phyloP scores from a whole-genome alignment of 2,888 invertebrate genomes.

The Rhagium mordax region DNA sequence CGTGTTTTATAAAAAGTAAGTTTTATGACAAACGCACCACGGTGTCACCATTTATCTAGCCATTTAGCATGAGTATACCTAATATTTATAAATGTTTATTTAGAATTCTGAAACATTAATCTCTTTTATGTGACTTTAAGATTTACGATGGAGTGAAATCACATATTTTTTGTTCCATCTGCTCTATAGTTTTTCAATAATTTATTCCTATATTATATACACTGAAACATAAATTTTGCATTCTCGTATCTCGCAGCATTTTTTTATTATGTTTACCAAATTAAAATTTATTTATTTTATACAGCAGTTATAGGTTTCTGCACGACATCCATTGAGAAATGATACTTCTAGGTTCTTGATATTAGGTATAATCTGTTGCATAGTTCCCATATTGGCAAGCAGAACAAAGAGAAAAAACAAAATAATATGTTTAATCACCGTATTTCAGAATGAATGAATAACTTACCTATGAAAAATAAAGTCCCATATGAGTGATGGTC shows the following conservation, averaged over 20 bases:
- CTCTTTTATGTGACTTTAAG: background rate
- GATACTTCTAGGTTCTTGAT: too few relatives aligned
- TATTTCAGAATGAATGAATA: too few relatives aligned
- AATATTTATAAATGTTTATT: conserved; percentile 4
- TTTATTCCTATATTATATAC: background rate
- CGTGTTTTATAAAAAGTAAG: background rate
- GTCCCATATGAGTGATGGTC: too few relatives aligned
- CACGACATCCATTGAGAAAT: too few relatives aligned
- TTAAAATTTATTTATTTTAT: too few relatives aligned
- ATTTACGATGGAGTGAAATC: background rate
- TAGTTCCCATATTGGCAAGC: too few relatives aligned
- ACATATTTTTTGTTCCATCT: background rate
- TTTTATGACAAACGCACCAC: background rate
- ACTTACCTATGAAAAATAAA: too few relatives aligned
- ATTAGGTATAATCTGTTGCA: too few relatives aligned
- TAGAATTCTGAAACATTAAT: background rate
- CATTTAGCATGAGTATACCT: background rate
- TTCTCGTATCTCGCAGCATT: background rate
- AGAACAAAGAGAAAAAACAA: too few relatives aligned
- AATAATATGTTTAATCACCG: too few relatives aligned
- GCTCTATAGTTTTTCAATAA: conserved; percentile 2
- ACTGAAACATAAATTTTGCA: background rate
- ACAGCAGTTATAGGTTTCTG: too few relatives aligned
- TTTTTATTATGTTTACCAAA: too few relatives aligned
- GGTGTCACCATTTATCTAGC: background rate